A percentile compares a stretch with the other conserved stretches of the same genome.
phyloP scores from a whole-genome alignment of 2,113 vertebrate species.

The Hippocampus barbouri region DNA sequence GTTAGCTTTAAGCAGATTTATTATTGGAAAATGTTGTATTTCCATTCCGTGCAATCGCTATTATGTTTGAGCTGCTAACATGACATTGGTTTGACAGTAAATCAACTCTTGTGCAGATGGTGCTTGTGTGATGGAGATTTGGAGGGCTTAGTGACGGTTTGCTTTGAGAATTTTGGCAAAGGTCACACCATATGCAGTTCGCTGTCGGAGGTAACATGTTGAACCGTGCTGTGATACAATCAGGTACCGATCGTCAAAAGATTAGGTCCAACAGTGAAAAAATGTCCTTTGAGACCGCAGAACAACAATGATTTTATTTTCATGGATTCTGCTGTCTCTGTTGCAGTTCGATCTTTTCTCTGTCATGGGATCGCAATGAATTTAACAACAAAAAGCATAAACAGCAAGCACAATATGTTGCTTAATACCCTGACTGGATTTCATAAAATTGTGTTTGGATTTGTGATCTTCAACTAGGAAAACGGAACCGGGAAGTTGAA shows the following conservation, averaged over 20 bases:
- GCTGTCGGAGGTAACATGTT: constrained; percentile 38
- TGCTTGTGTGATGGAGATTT: constrained; percentile 56
- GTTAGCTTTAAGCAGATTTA: constrained; percentile 55
- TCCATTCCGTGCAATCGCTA: constrained; percentile 46
- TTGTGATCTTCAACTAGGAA: background rate
- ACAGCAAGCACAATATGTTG: background rate
- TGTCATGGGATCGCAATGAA: background rate
- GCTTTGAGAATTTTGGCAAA: constrained; percentile 51
- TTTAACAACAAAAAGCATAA: background rate
- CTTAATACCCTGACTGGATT: background rate
- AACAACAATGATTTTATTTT: constrained; percentile 16
- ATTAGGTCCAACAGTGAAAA: constrained; percentile 11
- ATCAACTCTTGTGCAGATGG: constrained; percentile 44
- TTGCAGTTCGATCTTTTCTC: background rate
- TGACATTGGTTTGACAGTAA: constrained; percentile 52
- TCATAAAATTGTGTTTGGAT: background rate
- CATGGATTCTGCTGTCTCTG: background rate
- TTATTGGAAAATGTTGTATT: constrained; percentile 57
- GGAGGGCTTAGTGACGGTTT: constrained; percentile 45
- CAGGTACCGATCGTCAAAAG: background rate
- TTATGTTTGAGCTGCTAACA: constrained; percentile 41
- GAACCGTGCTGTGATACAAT: constrained; percentile 24
- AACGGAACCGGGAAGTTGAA: background rate
- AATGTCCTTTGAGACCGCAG: constrained; percentile 1
- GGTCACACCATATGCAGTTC: constrained; percentile 41